Percentiles rank a stretch among this genome's conserved stretches.
Conservation (phyloP, 1,140 invertebrate genomes). For the Platyura marginata region DNA sequence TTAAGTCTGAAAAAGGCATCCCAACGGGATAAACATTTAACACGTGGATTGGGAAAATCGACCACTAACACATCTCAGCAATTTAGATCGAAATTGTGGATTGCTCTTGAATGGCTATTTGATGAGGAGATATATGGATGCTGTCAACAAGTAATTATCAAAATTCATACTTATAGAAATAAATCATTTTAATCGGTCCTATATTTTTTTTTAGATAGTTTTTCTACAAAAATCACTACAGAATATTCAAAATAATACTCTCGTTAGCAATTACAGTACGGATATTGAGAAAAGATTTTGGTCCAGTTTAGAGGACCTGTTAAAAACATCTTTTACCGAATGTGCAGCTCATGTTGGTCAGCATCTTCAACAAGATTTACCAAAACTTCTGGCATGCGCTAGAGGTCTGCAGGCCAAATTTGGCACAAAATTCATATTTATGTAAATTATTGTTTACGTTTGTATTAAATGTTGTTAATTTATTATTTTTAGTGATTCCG, state of each 20-base stretch:
- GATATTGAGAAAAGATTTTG: slow-evolving; percentile 18
- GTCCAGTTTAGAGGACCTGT: slow-evolving; percentile 13
- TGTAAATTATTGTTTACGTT: too few species aligned
- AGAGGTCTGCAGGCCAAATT: slow-evolving; percentile 19
- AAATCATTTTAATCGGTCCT: too few species aligned
- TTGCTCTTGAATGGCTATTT: slow-evolving; percentile 56
- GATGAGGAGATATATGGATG: slow-evolving; percentile 47
- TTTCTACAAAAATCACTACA: slow-evolving; percentile 19
- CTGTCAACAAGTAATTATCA: slow-evolving; percentile 46
- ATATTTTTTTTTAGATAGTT: slow-evolving; percentile 5
- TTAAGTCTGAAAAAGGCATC: background rate
- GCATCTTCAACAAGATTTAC: slow-evolving; percentile 29
- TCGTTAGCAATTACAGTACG: slow-evolving; percentile 7
- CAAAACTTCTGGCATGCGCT: slow-evolving; percentile 20
- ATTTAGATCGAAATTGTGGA: slow-evolving; percentile 56
- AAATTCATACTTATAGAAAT: too few species aligned
- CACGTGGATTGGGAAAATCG: slow-evolving; percentile 45
- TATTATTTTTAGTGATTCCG: slow-evolving; percentile 8
- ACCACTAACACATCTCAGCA: slow-evolving; percentile 43
- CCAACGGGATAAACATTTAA: slow-evolving; percentile 3
- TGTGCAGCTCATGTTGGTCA: slow-evolving; percentile 24
- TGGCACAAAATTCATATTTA: slow-evolving; percentile 15
- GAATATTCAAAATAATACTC: slow-evolving; percentile 12
- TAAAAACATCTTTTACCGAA: slow-evolving; percentile 18
- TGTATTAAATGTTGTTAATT: background rate